These are phyloP conservation scores for Cyclina sinensis DNA, from an alignment of 1,140 invertebrate genomes.

Conservation along the genomic window DNA sequence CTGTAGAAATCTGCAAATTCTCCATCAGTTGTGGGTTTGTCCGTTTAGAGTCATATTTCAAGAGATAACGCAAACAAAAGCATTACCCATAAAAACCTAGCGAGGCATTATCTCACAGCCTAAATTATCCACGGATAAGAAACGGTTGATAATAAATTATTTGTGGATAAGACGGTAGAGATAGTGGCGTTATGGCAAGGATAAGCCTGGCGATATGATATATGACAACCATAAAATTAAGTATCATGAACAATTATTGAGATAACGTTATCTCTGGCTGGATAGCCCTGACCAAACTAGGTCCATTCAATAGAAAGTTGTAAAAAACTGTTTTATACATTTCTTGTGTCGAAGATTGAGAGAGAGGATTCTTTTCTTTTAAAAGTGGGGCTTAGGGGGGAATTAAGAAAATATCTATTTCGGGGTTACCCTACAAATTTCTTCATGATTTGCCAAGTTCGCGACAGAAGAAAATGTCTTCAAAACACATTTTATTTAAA, in stretches of 20 bases:
- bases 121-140: slow-evolving; percentile 67
- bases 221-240: slow-evolving; percentile 71
- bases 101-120: slow-evolving; percentile 44
- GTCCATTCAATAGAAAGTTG: background rate
- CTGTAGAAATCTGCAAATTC: background rate
- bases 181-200: slow-evolving; percentile 61
- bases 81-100: slow-evolving; percentile 48
- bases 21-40: slow-evolving; percentile 44
- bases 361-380: no score
- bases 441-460: no score
- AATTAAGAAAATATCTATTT: no score
- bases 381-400: no score
- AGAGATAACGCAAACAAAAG: slow-evolving; percentile 63
- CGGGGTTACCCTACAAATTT: no score
- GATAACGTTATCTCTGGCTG: slow-evolving; percentile 58
- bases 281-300: slow-evolving; percentile 20
- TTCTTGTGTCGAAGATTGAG: no score
- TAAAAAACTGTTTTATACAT: background rate
- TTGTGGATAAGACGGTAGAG: slow-evolving; percentile 22
- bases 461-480: no score
- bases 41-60: slow-evolving; percentile 54
- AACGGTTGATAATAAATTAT: slow-evolving; percentile 50
- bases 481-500: no score
- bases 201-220: slow-evolving; percentile 65
- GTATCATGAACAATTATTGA: slow-evolving; percentile 67